phyloP scores from a whole-genome alignment of 2,797 vertebrate genomes.

The Semotilus atromaculatus region DNA sequence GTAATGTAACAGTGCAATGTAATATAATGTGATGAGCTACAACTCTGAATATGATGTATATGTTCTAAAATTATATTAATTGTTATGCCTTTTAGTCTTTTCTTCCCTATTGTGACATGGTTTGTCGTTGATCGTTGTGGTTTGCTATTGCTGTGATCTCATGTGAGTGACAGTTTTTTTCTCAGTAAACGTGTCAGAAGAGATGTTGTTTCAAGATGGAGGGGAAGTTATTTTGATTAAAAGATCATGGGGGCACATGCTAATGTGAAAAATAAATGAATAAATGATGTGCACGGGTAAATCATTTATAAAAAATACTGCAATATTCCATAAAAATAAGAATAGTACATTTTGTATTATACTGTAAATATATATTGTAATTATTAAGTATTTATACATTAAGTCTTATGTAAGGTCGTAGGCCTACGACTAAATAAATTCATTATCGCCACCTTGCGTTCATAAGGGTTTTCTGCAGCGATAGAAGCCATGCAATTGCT shows the following conservation, averaged over 20 bases:
- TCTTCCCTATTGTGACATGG: background rate
- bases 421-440: background rate
- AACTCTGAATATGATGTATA: background rate
- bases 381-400: background rate
- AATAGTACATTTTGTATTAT: background rate
- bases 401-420: background rate
- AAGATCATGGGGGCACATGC: background rate
- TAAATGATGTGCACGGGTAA: background rate
- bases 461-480: background rate
- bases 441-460: constrained; percentile 20
- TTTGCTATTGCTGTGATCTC: background rate
- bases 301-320: background rate
- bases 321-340: background rate
- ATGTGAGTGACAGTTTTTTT: background rate
- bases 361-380: no score
- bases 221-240: background rate
- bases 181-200: background rate
- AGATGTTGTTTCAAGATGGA: background rate
- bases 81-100: background rate
- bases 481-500: background rate
- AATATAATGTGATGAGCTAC: background rate
- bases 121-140: background rate
- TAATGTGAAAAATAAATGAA: background rate
- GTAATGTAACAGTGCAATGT: background rate
- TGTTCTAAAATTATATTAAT: background rate